These are phyloP conservation scores for Cyclophora punctaria DNA, from an alignment of 2,888 invertebrate species.

Conservation along the genomic window DNA sequence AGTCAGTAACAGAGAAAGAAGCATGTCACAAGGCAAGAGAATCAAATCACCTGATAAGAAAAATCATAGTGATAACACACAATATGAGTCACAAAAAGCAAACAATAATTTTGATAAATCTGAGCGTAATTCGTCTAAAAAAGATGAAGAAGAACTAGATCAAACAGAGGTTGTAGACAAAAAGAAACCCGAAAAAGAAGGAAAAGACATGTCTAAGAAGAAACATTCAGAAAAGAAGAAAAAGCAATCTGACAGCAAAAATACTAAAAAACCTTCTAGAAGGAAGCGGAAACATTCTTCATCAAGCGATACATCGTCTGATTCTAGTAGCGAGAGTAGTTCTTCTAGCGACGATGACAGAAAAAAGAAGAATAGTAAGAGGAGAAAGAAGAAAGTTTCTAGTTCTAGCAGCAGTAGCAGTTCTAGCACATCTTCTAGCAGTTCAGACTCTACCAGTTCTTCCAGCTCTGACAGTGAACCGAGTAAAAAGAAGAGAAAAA, in stretches of 20 bases:
- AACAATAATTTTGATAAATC: not conserved
- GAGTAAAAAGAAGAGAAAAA: constrained; percentile 38
- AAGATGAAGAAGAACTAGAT: not conserved
- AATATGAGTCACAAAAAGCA: not conserved
- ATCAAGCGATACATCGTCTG: constrained; percentile 49
- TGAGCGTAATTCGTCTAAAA: not conserved
- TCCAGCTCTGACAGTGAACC: constrained; percentile 53
- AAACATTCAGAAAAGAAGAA: constrained; percentile 22
- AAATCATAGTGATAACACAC: not conserved
- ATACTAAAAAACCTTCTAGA: constrained; percentile 10
- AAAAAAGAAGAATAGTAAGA: constrained; percentile 35
- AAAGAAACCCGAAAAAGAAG: not conserved
- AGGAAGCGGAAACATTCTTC: constrained; percentile 52
- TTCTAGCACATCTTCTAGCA: constrained; percentile 22
- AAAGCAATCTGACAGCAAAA: constrained; percentile 30
- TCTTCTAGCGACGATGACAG: constrained; percentile 52
- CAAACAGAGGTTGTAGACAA: not conserved
- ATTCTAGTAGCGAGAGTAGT: constrained; percentile 51
- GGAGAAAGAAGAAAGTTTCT: constrained; percentile 44
- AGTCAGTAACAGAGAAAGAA: not conserved
- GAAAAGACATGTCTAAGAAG: constrained; percentile 5
- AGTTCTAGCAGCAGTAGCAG: constrained; percentile 53
- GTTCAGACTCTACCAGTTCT: constrained; percentile 43
- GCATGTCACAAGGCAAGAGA: too few species aligned
- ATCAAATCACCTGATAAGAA: not conserved